These are phyloP conservation scores for Cyclina sinensis DNA, from an alignment of 1,140 invertebrate genomes.

Conservation along the genomic window DNA sequence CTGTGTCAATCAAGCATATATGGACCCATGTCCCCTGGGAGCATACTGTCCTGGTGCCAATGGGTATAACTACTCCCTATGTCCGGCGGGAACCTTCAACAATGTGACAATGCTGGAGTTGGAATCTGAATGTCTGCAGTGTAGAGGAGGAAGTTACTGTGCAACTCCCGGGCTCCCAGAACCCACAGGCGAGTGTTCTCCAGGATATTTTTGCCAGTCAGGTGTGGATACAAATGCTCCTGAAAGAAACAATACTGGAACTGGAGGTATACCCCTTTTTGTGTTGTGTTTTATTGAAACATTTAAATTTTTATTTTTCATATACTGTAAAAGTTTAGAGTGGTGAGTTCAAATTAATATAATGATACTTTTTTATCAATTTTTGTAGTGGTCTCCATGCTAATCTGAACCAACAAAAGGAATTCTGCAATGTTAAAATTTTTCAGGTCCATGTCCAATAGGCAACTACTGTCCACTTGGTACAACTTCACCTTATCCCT, in stretches of 20 bases:
- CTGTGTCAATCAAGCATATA: constrained; percentile 81
- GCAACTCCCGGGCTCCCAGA: constrained; percentile 74
- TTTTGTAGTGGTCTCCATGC: too few relatives aligned
- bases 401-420: too few relatives aligned
- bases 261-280: constrained; percentile 80
- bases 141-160: constrained; percentile 84
- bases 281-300: too few relatives aligned
- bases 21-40: constrained; percentile 82
- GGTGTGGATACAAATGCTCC: constrained; percentile 83
- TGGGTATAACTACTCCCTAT: constrained; percentile 80
- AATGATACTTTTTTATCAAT: too few relatives aligned
- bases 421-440: too few relatives aligned
- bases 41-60: constrained; percentile 80
- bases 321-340: too few relatives aligned
- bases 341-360: too few relatives aligned
- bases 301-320: too few relatives aligned
- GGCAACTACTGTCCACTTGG: constrained; percentile 84
- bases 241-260: constrained; percentile 83
- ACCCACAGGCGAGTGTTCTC: constrained; percentile 76
- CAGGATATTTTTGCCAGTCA: constrained; percentile 82
- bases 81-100: constrained; percentile 81
- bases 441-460: constrained; percentile 79
- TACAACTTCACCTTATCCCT: constrained; percentile 78
- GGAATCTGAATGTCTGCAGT: constrained; percentile 80
- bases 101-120: constrained; percentile 73